Conservation (phyloP, 2,113 vertebrate genomes). For the Serinus canaria region DNA sequence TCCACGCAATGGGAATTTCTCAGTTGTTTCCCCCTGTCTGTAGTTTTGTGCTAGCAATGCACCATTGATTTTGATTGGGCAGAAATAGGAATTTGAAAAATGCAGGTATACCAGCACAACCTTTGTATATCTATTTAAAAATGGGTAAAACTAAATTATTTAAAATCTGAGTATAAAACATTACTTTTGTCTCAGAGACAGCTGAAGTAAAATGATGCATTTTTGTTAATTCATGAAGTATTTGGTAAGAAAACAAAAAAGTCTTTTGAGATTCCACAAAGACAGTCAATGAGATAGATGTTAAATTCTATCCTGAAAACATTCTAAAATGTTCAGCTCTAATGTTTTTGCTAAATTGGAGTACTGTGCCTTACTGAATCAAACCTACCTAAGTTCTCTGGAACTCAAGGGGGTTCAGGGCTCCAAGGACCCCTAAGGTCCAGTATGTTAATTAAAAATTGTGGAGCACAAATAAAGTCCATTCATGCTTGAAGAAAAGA, state of each 20-base stretch:
- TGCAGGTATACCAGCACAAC: not conserved
- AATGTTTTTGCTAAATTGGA: not conserved
- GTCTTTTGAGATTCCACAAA: not conserved
- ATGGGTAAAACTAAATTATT: not conserved
- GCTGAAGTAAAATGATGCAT: not conserved
- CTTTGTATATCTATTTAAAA: not conserved
- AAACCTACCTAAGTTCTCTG: not conserved
- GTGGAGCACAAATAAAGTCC: not conserved
- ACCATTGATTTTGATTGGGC: not conserved
- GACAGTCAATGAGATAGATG: not conserved
- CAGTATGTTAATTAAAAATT: not conserved
- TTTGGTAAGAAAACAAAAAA: not conserved
- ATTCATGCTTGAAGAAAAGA: not conserved
- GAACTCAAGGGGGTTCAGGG: not conserved
- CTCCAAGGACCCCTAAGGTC: rapidly evolving
- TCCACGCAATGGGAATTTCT: not conserved
- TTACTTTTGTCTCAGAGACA: not conserved
- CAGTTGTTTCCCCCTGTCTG: not conserved
- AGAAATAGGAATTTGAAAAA: not conserved
- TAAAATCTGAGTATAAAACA: not conserved
- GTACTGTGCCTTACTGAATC: not conserved
- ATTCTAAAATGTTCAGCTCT: not conserved
- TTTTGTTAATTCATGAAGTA: not conserved
- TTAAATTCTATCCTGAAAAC: not conserved
- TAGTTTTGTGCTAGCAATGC: not conserved